A percentile compares a stretch with the other conserved stretches of the same genome.
Evolutionary conservation across 2,797 vertebrate species (phyloP).

Genomic region (Gambelia wislizenii): DNA sequence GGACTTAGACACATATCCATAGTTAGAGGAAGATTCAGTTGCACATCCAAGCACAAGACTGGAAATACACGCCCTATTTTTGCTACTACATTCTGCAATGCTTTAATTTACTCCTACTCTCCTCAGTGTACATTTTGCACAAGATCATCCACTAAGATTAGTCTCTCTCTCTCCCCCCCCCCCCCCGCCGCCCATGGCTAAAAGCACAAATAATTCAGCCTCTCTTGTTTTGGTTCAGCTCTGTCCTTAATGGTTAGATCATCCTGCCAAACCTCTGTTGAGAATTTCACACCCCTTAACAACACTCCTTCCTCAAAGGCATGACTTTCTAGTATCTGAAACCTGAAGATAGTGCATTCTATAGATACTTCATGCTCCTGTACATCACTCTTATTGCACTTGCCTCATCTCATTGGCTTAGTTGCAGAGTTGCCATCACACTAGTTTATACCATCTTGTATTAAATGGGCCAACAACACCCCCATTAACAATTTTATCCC

Average conservation of each 20-base stretch:
- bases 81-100: neutral
- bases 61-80: neutral
- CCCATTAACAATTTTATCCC: neutral
- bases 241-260: conserved; percentile 1
- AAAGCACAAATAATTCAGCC: neutral
- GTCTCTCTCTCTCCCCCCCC: too few relatives aligned
- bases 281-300: conserved; percentile 16
- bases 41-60: too few relatives aligned
- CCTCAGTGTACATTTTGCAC: neutral
- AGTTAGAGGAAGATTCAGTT: neutral
- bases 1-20: too few relatives aligned
- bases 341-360: conserved; percentile 14
- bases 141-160: neutral
- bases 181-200: too few relatives aligned
- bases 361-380: neutral
- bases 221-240: neutral
- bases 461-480: neutral
- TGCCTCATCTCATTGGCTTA: conserved; percentile 14
- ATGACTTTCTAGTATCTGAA: neutral
- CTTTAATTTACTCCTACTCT: neutral
- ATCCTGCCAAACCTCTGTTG: conserved; percentile 33
- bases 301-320: conserved; percentile 3
- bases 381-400: neutral
- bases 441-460: neutral
- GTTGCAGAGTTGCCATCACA: neutral